These are phyloP conservation scores for Blastomussa wellsi DNA, from an alignment of 92 coral and sea anemone genomes.

Conservation along the genomic window DNA sequence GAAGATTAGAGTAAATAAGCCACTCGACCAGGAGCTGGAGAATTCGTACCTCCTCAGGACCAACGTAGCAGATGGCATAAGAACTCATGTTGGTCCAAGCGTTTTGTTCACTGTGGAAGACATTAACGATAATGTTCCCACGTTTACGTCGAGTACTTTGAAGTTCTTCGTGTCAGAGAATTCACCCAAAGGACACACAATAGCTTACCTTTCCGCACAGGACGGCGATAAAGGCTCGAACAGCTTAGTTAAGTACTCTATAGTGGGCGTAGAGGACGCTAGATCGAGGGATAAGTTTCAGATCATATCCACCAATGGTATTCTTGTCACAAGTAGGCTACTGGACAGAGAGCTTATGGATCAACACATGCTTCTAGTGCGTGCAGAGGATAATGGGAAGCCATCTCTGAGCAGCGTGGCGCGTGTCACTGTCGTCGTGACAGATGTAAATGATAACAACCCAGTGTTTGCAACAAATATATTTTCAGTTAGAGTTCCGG, in stretches of 20 bases:
- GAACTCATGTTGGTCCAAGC: slow-evolving; percentile 57
- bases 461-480: slow-evolving; percentile 72
- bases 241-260: slow-evolving; percentile 59
- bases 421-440: slow-evolving; percentile 74
- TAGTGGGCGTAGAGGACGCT: slow-evolving; percentile 65
- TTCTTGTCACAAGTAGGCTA: slow-evolving; percentile 42
- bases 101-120: slow-evolving; percentile 66
- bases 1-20: slow-evolving; percentile 52
- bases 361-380: slow-evolving; percentile 76
- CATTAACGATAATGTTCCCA: slow-evolving; percentile 85
- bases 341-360: slow-evolving; percentile 76
- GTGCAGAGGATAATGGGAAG: slow-evolving; percentile 74
- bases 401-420: slow-evolving; percentile 67
- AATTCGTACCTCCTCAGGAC: slow-evolving; percentile 59
- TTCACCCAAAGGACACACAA: slow-evolving; percentile 41
- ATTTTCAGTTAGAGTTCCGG: slow-evolving; percentile 60
- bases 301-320: slow-evolving; percentile 55
- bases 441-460: slow-evolving; percentile 83
- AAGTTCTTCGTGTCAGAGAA: slow-evolving; percentile 74
- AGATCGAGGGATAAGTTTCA: slow-evolving; percentile 63
- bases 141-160: slow-evolving; percentile 57
- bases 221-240: slow-evolving; percentile 80
- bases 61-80: slow-evolving; percentile 54
- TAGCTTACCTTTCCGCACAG: slow-evolving; percentile 52
- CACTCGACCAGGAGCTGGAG: slow-evolving; percentile 71